A percentile compares a stretch with the other conserved stretches of the same genome.
Conservation (phyloP, 2,888 invertebrate species). For the Caenorhabditis sinica region DNA sequence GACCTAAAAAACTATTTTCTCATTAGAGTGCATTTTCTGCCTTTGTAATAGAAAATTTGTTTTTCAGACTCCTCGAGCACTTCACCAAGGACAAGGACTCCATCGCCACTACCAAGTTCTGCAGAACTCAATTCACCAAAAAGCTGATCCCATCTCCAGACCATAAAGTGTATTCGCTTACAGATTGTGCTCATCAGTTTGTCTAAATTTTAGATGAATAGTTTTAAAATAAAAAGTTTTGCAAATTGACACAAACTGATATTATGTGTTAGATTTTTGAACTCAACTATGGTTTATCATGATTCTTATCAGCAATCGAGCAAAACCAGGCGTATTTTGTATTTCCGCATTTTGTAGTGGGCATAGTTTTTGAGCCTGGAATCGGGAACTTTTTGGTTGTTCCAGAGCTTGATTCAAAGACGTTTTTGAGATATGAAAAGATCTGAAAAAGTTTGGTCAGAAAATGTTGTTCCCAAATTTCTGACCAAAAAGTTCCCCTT, state of each 20-base stretch:
- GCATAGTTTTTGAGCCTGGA: no score
- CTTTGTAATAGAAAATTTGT: no score
- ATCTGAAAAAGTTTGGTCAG: no score
- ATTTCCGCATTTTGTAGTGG: background rate
- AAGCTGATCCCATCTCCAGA: slow-evolving; percentile 54
- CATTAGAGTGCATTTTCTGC: no score
- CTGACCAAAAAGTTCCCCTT: no score
- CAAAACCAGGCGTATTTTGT: slow-evolving; percentile 1
- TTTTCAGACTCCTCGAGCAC: slow-evolving; percentile 37
- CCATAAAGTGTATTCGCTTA: slow-evolving; percentile 58
- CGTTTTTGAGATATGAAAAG: no score
- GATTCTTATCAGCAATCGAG: background rate
- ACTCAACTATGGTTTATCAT: background rate
- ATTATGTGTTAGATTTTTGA: background rate
- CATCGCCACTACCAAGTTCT: slow-evolving; percentile 26
- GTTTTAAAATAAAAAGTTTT: background rate
- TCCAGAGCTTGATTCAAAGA: no score
- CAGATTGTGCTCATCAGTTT: slow-evolving; percentile 67
- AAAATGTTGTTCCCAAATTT: no score
- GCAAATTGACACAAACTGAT: slow-evolving; percentile 1
- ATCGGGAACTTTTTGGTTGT: no score
- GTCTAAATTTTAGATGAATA: slow-evolving; percentile 29
- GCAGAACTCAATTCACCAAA: slow-evolving; percentile 66
- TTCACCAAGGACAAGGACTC: slow-evolving; percentile 45
- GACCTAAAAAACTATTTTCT: no score